A percentile compares a stretch with the other conserved stretches of the same genome.
These are phyloP conservation scores for Seriola rivoliana DNA, from an alignment of 2,113 vertebrate genomes.

Conservation along the genomic window DNA sequence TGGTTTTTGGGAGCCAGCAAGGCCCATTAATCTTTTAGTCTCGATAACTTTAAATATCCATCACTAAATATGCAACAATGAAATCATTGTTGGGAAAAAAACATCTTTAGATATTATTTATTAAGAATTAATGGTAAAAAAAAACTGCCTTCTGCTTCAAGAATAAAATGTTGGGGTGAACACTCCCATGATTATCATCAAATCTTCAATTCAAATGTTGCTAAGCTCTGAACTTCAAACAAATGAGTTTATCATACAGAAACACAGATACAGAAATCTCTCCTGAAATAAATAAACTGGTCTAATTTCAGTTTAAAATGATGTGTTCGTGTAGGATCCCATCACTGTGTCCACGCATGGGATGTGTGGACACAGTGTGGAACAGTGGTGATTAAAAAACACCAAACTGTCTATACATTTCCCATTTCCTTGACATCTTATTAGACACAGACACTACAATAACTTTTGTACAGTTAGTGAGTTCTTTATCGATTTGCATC, in stretches of 20 bases:
- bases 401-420: background rate
- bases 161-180: background rate
- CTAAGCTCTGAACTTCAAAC: background rate
- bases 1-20: background rate
- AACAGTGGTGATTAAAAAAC: background rate
- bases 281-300: no score
- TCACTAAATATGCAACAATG: background rate
- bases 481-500: slow-evolving; percentile 26
- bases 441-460: background rate
- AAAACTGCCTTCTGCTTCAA: background rate
- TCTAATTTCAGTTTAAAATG: no score
- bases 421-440: background rate
- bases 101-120: no score
- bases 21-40: no score
- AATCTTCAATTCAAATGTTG: slow-evolving; percentile 18
- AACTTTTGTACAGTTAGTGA: background rate
- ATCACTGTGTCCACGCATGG: no score
- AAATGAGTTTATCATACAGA: no score
- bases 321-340: no score
- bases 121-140: background rate
- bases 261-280: no score
- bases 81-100: no score
- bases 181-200: background rate
- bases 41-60: no score
- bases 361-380: background rate